phyloP scores from a whole-genome alignment of 2,113 vertebrate species.

The Trochalopteron elliotii region DNA sequence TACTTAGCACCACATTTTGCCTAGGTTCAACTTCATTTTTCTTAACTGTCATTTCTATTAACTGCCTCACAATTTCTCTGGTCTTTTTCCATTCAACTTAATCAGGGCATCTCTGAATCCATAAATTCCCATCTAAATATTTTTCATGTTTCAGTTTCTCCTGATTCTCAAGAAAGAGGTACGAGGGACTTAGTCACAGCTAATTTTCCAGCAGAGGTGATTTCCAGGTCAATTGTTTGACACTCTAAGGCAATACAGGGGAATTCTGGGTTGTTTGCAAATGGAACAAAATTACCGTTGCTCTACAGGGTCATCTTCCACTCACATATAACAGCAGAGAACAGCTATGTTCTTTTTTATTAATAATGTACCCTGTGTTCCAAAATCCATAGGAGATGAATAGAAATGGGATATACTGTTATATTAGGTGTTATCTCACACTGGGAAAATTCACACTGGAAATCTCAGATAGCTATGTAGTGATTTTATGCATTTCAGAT shows the following conservation, averaged over 20 bases:
- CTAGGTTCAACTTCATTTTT: neutral
- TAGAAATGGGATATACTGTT: neutral
- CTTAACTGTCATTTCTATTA: neutral
- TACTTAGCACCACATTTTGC: neutral
- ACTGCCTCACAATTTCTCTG: neutral
- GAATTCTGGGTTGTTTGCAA: neutral
- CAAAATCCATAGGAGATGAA: neutral
- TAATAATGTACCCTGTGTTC: neutral
- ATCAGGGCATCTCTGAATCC: neutral
- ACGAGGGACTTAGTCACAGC: neutral
- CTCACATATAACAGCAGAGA: neutral
- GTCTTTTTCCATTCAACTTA: neutral
- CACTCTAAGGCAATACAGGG: neutral
- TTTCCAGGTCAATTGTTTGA: slow-evolving; percentile 41
- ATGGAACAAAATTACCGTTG: neutral
- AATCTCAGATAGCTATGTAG: neutral
- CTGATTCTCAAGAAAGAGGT: slow-evolving; percentile 4
- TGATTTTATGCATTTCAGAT: neutral
- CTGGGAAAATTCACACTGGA: neutral
- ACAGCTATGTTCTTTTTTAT: neutral
- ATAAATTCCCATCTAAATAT: slow-evolving; percentile 2
- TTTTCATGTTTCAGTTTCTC: neutral
- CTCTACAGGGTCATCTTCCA: neutral
- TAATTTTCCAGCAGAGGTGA: slow-evolving; percentile 40
- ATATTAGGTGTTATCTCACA: neutral